Base-by-base conservation (phyloP, 2,888 invertebrate species). In the Parasteatoda lunata region DNA sequence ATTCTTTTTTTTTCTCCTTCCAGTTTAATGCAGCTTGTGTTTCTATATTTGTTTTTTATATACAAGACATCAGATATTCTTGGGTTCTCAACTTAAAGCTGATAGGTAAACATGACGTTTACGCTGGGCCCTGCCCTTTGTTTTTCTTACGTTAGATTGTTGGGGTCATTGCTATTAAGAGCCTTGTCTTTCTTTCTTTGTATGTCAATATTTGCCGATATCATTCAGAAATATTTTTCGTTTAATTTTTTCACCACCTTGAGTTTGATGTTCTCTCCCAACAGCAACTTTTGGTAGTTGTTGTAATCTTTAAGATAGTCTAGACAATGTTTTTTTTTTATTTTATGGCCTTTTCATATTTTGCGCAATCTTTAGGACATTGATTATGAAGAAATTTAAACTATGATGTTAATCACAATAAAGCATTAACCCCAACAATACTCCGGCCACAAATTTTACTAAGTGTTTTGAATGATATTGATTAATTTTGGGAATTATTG, bases 41-140 rank as follows among this genome's bases (percentile, higher is more conserved):
- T 77, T 83, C 72, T 83, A 7, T 76, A 77, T 83, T 81, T 81
- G 81, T 73, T 81, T 81, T 75, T 81, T 65, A 48, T 70, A 48
- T 49, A 48, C 49, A 13, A 11, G 30, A 15, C 52, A 49, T 6
- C 15, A 9, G n/a, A 4, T 71, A 65, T 75, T 59, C 73, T 65
- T 54, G 13, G 51, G 75, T 48, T 45, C 47, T 73, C 68, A 59
- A 75, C 80, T 84, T 78, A 84, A 84, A 69, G 78, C 78, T 69
- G 72, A 73, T 84, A 78, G 75, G 76, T 70, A 80, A 85, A 80
- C 85, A 80, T 80, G 80, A 86, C 71, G 71, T 71, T 71, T 86
- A 77, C 68, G 68, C 49, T 52, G 47, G 30, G 49, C 52, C 59
- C 15, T 59, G 51, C 47, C 71, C 47, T 71, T 71, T 77, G 47